Conservation (phyloP, 2,113 vertebrate genomes). For the Nycticryphes semicollaris region DNA sequence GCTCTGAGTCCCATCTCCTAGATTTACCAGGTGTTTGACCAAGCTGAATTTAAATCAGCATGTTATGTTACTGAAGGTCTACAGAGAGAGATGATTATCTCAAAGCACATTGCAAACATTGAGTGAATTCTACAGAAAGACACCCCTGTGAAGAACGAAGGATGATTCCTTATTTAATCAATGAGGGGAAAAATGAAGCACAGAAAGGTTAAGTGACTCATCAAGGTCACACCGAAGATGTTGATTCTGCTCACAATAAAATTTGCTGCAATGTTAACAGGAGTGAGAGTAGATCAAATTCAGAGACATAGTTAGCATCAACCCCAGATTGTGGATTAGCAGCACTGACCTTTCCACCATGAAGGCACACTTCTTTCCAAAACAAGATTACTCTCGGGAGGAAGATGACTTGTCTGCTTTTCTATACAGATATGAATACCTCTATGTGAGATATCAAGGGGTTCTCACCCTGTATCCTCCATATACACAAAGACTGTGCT, state of each 20-base stretch:
- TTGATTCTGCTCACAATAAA: not conserved
- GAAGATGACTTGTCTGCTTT: not conserved
- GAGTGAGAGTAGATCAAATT: not conserved
- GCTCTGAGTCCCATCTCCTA: not conserved
- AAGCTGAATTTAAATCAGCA: not conserved
- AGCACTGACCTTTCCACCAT: not conserved
- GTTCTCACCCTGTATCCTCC: not conserved
- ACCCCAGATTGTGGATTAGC: not conserved
- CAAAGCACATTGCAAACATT: not conserved
- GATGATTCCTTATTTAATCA: not conserved
- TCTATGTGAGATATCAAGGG: not conserved
- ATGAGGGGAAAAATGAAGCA: not conserved
- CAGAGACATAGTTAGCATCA: not conserved
- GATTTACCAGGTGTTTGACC: not conserved
- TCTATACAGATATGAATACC: not conserved
- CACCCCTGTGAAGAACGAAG: not conserved
- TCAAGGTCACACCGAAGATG: constrained; percentile 10
- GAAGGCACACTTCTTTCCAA: not conserved
- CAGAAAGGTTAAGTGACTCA: not conserved
- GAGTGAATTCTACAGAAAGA: not conserved
- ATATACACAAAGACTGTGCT: not conserved
- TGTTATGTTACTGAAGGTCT: not conserved
- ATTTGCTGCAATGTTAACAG: not conserved
- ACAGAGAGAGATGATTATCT: not conserved
- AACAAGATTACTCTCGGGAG: not conserved